Percentiles rank a stretch among this genome's conserved stretches.
These are phyloP conservation scores for Byasa hedistus DNA, from an alignment of 2,888 invertebrate genomes.

Conservation along the genomic window DNA sequence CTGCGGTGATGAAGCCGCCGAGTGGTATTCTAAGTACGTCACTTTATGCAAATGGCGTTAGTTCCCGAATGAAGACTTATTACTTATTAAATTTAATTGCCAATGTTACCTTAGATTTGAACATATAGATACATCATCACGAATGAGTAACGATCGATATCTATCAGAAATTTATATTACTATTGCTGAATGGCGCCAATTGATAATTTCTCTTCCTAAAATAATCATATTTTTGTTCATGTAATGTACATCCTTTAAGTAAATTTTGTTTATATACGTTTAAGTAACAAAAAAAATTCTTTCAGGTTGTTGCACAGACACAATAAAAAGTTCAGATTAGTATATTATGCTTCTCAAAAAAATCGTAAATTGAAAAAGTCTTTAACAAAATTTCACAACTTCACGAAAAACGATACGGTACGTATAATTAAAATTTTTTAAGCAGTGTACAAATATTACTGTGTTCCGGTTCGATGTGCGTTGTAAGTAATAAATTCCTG, in stretches of 20 bases:
- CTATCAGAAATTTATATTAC: no score
- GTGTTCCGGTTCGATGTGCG: not conserved
- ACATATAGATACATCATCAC: no score
- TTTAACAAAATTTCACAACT: constrained; percentile 48
- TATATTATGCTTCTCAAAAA: constrained; percentile 78
- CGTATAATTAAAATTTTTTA: constrained; percentile 14
- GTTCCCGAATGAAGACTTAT: no score
- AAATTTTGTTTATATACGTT: not conserved
- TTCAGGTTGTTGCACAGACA: constrained; percentile 73
- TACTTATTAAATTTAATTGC: no score
- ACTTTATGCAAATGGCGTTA: not conserved
- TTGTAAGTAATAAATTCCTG: no score
- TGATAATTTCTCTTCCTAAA: no score
- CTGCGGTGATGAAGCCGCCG: constrained; percentile 85
- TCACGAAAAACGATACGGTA: constrained; percentile 63
- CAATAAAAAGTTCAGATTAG: constrained; percentile 75
- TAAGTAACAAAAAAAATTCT: constrained; percentile 24
- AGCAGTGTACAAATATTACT: not conserved
- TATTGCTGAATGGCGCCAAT: no score
- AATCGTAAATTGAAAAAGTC: constrained; percentile 43
- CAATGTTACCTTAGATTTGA: no score
- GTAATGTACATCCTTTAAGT: no score
- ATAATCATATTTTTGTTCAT: not conserved
- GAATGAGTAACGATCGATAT: no score
- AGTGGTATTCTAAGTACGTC: constrained; percentile 84